Base-by-base conservation (phyloP, 1,140 invertebrate species). In the Lamellibrachia luymesi region DNA sequence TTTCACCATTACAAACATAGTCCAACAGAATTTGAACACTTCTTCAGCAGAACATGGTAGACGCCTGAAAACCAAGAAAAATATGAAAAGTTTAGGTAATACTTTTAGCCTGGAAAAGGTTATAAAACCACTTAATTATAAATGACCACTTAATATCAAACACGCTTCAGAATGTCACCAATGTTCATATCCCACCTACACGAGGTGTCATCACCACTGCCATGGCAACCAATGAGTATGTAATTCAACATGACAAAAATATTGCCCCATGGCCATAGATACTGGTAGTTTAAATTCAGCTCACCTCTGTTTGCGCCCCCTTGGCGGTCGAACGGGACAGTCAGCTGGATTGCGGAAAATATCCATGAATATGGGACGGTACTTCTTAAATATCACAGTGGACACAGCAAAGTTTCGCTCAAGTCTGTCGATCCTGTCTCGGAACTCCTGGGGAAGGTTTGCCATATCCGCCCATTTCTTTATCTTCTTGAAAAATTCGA, bases 381-480 rank as follows among this genome's bases (percentile, higher is more conserved):
- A 99, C 95, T 99, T 99, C 95, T 99, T 98, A 95, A 98, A 99
- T 93, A 99, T 98, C 10, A 99, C 98, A 94, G 98, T 98, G 22
- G 99, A 99, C 1, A 99, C 99, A 93, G 98, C 98, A 97, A 99
- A 99, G 95, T 99, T 99, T 92, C 98, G 97, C 95, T 99, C 98
- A 91, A 99, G 96, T 93, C 97, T 97, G 92, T 98, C 98, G 92
- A 99, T 98, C 96, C 98, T 98, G 49, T 97, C 97, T 93, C 97
- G 97, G 95, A 99, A 98, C 90, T 98, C 98, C 94, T 97, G 97
- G 0, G 98, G 97, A 95, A 99, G 97, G 94, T 98, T 98, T 0
- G 98, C 97, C 98, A 99, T 99, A 94, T 99, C 98, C 91, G 98
- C 97, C 99, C 99, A 99, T 95, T 98, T 98, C 95, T 98, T 98